These are phyloP conservation scores for Aspidapion aeneum DNA, from an alignment of 2,888 invertebrate genomes.

Conservation along the genomic window DNA sequence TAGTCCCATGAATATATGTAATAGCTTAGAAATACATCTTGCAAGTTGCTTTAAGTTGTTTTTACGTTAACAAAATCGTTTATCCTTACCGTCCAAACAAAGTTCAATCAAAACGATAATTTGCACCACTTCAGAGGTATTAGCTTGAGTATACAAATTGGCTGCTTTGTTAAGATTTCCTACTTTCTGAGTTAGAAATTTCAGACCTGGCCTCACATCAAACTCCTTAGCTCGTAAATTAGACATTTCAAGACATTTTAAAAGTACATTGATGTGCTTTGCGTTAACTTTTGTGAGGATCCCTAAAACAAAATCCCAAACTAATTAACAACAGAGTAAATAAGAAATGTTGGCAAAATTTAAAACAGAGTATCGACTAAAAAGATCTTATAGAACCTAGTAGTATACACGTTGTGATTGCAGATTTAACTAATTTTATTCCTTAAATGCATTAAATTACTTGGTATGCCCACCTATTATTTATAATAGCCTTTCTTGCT, in stretches of 20 bases:
- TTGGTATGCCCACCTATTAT: too few species aligned
- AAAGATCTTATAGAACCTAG: too few species aligned
- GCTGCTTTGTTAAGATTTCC: slow-evolving; percentile 82
- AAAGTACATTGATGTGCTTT: slow-evolving; percentile 64
- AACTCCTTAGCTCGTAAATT: slow-evolving; percentile 81
- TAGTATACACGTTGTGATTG: too few species aligned
- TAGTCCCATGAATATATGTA: too few species aligned
- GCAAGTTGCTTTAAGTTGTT: background rate
- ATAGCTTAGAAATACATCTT: too few species aligned
- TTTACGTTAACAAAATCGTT: background rate
- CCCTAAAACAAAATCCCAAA: slow-evolving; percentile 29
- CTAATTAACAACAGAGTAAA: too few species aligned
- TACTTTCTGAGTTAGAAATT: slow-evolving; percentile 92
- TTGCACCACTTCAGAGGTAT: slow-evolving; percentile 88
- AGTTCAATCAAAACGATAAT: slow-evolving; percentile 83
- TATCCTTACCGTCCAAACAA: slow-evolving; percentile 60
- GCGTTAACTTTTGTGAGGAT: slow-evolving; percentile 52
- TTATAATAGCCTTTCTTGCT: too few species aligned
- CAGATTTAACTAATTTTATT: too few species aligned
- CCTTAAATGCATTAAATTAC: too few species aligned
- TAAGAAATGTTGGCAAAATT: too few species aligned
- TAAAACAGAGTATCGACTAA: too few species aligned
- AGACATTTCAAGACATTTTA: slow-evolving; percentile 78
- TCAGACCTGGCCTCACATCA: slow-evolving; percentile 86
- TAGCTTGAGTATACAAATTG: slow-evolving; percentile 89